A percentile compares a stretch with the other conserved stretches of the same genome.
phyloP scores from a whole-genome alignment of 1,140 invertebrate genomes.

The Sinonovacula constricta region DNA sequence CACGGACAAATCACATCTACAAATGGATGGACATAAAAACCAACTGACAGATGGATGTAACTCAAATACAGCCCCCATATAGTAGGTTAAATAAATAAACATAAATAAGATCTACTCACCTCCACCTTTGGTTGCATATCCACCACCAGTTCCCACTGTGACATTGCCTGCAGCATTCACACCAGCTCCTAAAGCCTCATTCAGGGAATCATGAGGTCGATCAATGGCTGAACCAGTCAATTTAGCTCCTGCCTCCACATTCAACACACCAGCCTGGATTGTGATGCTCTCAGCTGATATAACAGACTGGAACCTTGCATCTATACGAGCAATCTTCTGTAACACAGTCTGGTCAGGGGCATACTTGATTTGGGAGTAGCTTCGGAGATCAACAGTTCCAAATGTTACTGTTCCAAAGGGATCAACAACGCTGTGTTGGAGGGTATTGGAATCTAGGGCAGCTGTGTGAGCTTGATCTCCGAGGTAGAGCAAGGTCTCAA shows the following conservation, averaged over 20 bases:
- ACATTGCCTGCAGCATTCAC: conserved; percentile 8
- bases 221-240: conserved; percentile 63
- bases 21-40: no score
- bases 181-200: conserved; percentile 56
- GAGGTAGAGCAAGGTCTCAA: conserved; percentile 60
- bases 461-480: conserved; percentile 64
- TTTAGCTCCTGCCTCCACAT: conserved; percentile 66
- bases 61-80: no score
- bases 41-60: no score
- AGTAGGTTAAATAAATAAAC: no score
- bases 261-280: conserved; percentile 57
- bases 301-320: conserved; percentile 60
- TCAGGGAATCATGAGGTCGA: conserved; percentile 59
- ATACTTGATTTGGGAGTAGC: conserved; percentile 61
- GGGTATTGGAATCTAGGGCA: conserved; percentile 17
- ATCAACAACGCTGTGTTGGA: conserved; percentile 37
- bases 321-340: conserved; percentile 58
- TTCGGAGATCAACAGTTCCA: conserved; percentile 64
- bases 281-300: conserved; percentile 67
- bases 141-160: conserved; percentile 57
- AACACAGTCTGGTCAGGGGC: conserved; percentile 60
- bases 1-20: no score
- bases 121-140: conserved; percentile 67
- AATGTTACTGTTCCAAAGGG: conserved; percentile 56
- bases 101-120: conserved; percentile 54